Evolutionary conservation across 2,888 invertebrate genomes (phyloP), one percentile per base, ranked within the genome.

Genomic region (Ectemnius cavifrons): DNA sequence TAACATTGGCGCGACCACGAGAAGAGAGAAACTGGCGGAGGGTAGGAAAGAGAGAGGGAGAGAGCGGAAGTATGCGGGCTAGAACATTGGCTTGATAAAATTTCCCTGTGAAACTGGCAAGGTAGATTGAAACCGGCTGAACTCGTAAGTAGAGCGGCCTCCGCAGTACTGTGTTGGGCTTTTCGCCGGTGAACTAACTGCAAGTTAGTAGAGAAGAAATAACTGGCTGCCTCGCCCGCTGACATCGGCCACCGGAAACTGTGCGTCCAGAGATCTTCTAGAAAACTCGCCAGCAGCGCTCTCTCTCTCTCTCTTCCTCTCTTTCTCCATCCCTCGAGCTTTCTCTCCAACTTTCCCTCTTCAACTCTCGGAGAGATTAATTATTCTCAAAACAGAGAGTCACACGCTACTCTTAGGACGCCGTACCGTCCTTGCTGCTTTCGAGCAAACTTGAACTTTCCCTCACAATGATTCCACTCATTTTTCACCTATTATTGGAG

Each of bases 381-480:
- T 85, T 86, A 85, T 85, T 81, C 79, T 78, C 78, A 79, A 75
- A 81, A 84, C 86, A 80, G 85, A 78, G 82, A 83, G 77, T 76
- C 78, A 63, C 68, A 64, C 75, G 45, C 73, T 78, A 14, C 56
- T 66, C 60, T 71, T 14, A 16, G 16, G n/a, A 16, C 52, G 52
- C 52, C 16, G n/a, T 13, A 49, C 28, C 28, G 28, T 4, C 37
- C 8, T 37, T 37, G 37, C 11, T 37, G 8, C 37, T 37, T 37
- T 37, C 37, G 37, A 37, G 11, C 5, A 4, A 37, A 8, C 37
- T 37, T 37, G 1, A 37, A 37, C 8, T 37, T 37, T 37, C 1
- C 37, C 37, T 37, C 37, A 11, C 11, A 37, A 11, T 37, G 37
- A 37, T 37, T 11, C 8, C 37, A 6, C 37, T 37, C 37, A 4